Evolutionary conservation across 1,140 invertebrate genomes (phyloP), one percentile per base, ranked within the genome.

Genomic region (Akabosia matsudoensis): DNA sequence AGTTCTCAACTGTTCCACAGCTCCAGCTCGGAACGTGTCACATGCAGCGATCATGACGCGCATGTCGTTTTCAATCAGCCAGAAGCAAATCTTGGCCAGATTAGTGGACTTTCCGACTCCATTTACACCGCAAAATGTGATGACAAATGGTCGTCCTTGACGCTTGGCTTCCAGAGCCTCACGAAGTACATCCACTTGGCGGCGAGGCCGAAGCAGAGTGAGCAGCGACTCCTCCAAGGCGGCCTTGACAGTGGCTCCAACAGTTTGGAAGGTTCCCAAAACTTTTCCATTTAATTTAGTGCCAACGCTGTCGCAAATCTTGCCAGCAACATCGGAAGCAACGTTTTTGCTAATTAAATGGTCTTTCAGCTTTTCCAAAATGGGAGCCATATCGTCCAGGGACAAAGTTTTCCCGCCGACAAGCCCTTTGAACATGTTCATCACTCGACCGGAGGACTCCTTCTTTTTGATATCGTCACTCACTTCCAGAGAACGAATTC

Each of bases 61-160:
- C 82, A 98, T 91, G 82, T 95, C 92, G 85, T 99, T 99, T 87
- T 99, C 97, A 80, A 99, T 96, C 70, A 99, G 86, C 98, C 98
- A 99, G 85, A 99, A 99, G 83, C 96, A 96, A 74, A 99, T 98
- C 90, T 99, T 99, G 1, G 98, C 97, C 45, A 99, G 86, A 87
- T 99, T 99, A 1, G 98, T 99, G 0, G 97, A 99, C 84, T 99
- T 99, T 67, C 98, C 98, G 1, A 99, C 98, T 54, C 98, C 98
- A 85, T 99, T 99, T 0, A 99, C 98, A 67, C 98, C 98, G 87
- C 98, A 99, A 84, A 99, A 99, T 0, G 94, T 90, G 87, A 99
- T 95, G 0, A 96, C 92, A 85, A 97, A 99, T 0, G 98, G 97
- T n/a, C 90, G 87, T 0, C 88, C 86, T 79, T 91, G 87, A 71